Evolutionary conservation across 2,888 invertebrate species (phyloP).

Genomic region (Drosophila vallismaia): DNA sequence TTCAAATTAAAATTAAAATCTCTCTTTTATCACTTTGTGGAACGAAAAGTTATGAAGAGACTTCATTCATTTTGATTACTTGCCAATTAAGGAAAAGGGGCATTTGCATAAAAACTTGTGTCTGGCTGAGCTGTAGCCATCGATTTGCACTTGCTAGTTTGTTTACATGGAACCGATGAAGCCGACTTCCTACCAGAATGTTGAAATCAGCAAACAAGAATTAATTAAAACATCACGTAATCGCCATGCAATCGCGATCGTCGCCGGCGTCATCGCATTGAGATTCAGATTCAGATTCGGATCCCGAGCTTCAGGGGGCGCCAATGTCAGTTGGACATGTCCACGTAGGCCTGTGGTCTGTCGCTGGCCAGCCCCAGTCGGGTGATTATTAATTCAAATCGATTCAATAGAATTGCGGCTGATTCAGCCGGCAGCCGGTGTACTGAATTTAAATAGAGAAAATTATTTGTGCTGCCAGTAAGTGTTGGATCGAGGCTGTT

Average conservation of each 20-base stretch:
- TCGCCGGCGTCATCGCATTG: constrained; percentile 29
- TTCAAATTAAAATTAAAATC: no score
- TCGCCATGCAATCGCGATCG: constrained; percentile 48
- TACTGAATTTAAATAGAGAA: constrained; percentile 53
- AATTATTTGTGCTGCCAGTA: constrained; percentile 18
- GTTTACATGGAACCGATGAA: constrained; percentile 24
- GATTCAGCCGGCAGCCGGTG: constrained; percentile 50
- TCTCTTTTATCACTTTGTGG: neutral
- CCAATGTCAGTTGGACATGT: constrained; percentile 43
- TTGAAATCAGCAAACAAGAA: constrained; percentile 60
- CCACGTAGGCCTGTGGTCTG: constrained; percentile 61
- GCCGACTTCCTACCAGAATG: constrained; percentile 12
- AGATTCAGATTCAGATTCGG: constrained; percentile 18
- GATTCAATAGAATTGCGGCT: constrained; percentile 53
- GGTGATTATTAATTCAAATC: constrained; percentile 64
- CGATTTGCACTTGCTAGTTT: constrained; percentile 56
- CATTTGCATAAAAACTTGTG: constrained; percentile 65
- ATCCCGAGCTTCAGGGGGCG: constrained; percentile 47
- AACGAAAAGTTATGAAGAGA: neutral
- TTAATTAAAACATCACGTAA: constrained; percentile 78
- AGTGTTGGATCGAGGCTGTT: constrained; percentile 36
- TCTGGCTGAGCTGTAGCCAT: constrained; percentile 45
- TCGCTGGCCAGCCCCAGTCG: constrained; percentile 18
- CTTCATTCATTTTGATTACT: neutral
- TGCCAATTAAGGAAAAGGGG: constrained; percentile 57